Evolutionary conservation across 2,888 invertebrate genomes (phyloP).

Genomic region (Lumbricus terrestris): DNA sequence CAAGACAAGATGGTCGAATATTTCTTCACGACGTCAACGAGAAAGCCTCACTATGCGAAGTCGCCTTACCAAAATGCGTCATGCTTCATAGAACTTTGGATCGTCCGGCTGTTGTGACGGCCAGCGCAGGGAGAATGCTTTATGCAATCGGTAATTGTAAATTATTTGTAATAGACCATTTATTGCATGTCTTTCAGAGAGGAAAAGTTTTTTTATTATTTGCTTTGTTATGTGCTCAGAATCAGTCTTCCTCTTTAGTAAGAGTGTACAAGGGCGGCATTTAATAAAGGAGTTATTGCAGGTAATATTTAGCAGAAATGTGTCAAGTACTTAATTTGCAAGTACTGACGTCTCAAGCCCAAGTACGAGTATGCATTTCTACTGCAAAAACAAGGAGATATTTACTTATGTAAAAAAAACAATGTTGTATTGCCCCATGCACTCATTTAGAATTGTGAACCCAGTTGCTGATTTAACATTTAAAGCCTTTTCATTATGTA

Average conservation of each 20-base stretch:
- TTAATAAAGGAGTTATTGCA: too few species aligned
- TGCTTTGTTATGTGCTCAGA: not conserved
- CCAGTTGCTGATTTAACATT: too few species aligned
- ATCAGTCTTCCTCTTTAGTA: not conserved
- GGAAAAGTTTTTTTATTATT: not conserved
- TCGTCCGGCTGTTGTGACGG: not conserved
- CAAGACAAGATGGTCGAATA: constrained; percentile 14
- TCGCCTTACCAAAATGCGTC: not conserved
- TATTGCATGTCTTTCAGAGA: not conserved
- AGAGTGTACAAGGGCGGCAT: not conserved
- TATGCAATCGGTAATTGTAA: not conserved
- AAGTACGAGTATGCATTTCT: too few species aligned
- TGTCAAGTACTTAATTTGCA: too few species aligned
- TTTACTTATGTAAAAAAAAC: too few species aligned
- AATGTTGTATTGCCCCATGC: too few species aligned
- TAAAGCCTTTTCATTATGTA: too few species aligned
- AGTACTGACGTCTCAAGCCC: too few species aligned
- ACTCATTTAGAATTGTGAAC: too few species aligned
- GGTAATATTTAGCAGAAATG: too few species aligned
- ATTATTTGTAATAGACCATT: too few species aligned
- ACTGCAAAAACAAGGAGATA: too few species aligned
- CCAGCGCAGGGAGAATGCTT: constrained; percentile 3
- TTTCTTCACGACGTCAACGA: not conserved
- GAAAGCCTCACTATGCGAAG: not conserved
- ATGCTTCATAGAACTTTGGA: not conserved